These are phyloP conservation scores for Holcopasites calliopsidis DNA, from an alignment of 1,140 invertebrate genomes.

Conservation along the genomic window DNA sequence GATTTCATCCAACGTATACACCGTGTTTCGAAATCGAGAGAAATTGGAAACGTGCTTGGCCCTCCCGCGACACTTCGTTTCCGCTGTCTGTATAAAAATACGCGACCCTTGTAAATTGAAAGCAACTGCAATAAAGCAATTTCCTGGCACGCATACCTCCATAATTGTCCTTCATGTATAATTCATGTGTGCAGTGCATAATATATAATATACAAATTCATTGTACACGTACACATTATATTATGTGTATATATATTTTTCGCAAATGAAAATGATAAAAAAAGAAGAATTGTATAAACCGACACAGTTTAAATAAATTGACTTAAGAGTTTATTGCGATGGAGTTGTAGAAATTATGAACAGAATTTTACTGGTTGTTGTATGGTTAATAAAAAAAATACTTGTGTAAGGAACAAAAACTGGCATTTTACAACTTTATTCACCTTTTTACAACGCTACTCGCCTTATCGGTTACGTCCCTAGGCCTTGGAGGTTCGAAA, in stretches of 20 bases:
- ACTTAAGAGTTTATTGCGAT: too few relatives aligned
- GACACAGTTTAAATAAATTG: neutral
- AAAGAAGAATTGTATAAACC: neutral
- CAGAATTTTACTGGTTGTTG: neutral
- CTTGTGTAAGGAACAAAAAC: slow-evolving; percentile 44
- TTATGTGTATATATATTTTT: too few relatives aligned
- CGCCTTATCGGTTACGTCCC: slow-evolving; percentile 33
- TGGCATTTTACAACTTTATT: slow-evolving; percentile 54
- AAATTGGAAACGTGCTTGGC: neutral
- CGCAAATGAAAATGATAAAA: neutral
- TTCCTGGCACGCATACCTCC: slow-evolving; percentile 21
- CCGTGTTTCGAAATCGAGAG: neutral
- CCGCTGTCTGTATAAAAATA: slow-evolving; percentile 4
- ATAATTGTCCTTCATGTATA: neutral
- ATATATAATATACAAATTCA: too few relatives aligned
- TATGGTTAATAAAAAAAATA: slow-evolving; percentile 3
- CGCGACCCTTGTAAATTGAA: slow-evolving; percentile 17
- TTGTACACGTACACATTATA: too few relatives aligned
- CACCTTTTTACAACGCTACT: slow-evolving; percentile 36
- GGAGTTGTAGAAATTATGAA: too few relatives aligned
- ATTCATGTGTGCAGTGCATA: too few relatives aligned
- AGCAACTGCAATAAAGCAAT: slow-evolving; percentile 49
- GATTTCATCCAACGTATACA: neutral
- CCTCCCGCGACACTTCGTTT: neutral
- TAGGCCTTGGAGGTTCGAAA: slow-evolving; percentile 46